Evolutionary conservation across 2,797 vertebrate genomes (phyloP), one percentile per base, ranked within the genome.

Genomic region (Triplophysa bombifrons): DNA sequence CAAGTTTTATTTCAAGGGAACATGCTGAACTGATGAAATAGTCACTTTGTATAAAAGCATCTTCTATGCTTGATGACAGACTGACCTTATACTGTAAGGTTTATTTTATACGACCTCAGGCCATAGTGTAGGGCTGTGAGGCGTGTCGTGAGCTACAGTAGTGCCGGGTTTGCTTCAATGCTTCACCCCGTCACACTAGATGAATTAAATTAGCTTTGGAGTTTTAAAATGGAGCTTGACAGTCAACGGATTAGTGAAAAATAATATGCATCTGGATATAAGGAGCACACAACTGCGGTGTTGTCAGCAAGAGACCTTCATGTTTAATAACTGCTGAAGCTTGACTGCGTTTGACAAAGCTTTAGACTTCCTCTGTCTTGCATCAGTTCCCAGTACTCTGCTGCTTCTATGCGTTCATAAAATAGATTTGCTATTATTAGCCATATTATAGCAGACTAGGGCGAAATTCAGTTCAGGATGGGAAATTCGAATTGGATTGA

Each of bases 201-300:
- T 78, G 85, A 91, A 90, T 90, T 87, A 93, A 91, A 88, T 92
- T 89, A 88, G 79, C 88, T 92, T 89, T 90, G 79, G 87, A 91
- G 90, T 83, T 87, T 79, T 80, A 89, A 85, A 85, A 72, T 85
- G 88, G 87, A 83, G 68, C 83, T 90, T 82, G 84, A 89, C 89
- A 91, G 70, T 53, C 85, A 72, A 80, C 82, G 86, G 84, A 85
- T 90, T 87, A 91, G 78, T 87, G 68, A 88, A 84, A 81, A 86
- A 61, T 92, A 92, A 86, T 88, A 91, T 89, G 83, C 84, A 75
- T 80, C 79, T 84, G 85, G 85, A 88, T 92, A 77, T 75, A 85
- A 88, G 88, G 88, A 66, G 56, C 4, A 51, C 50, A 66, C 81
- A 90, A 80, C 76, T 76, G 27, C 78, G 82, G 77, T 83, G 82